Conservation (phyloP, 2,797 vertebrate genomes). For the Sorex maritimensis region DNA sequence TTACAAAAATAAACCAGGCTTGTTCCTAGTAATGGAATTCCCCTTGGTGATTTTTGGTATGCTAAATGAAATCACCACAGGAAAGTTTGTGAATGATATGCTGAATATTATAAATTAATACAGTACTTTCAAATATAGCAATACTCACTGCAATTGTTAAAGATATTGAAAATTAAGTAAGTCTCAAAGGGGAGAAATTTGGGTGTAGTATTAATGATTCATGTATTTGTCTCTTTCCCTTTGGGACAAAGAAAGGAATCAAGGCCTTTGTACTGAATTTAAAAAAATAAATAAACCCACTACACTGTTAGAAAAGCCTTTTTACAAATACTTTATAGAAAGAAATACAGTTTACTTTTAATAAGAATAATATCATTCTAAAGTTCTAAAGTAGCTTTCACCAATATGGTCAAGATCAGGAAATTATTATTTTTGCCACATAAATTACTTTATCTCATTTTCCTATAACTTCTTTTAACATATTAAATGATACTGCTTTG, state of each 20-base stretch:
- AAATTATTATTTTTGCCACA: background rate
- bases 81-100: constrained; percentile 75
- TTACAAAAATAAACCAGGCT: constrained; percentile 82
- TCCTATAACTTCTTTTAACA: background rate
- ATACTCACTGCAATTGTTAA: background rate
- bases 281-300: background rate
- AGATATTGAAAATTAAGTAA: constrained; percentile 63
- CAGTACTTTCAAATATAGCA: constrained; percentile 55
- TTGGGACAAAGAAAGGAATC: background rate
- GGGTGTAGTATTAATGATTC: constrained; percentile 62
- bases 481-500: constrained; percentile 4
- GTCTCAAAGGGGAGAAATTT: constrained; percentile 62
- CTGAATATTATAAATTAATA: constrained; percentile 66
- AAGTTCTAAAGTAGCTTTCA: background rate
- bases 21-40: constrained; percentile 79
- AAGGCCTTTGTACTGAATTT: background rate
- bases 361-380: background rate
- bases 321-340: constrained; percentile 52
- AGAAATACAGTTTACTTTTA: constrained; percentile 3
- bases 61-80: constrained; percentile 82
- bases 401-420: background rate
- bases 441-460: background rate
- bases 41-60: constrained; percentile 77
- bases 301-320: background rate
- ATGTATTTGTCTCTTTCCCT: constrained; percentile 42